Evolutionary conservation across 2,113 vertebrate genomes (phyloP), one percentile per base, ranked within the genome.

Genomic region (Phyllostomus hastatus): DNA sequence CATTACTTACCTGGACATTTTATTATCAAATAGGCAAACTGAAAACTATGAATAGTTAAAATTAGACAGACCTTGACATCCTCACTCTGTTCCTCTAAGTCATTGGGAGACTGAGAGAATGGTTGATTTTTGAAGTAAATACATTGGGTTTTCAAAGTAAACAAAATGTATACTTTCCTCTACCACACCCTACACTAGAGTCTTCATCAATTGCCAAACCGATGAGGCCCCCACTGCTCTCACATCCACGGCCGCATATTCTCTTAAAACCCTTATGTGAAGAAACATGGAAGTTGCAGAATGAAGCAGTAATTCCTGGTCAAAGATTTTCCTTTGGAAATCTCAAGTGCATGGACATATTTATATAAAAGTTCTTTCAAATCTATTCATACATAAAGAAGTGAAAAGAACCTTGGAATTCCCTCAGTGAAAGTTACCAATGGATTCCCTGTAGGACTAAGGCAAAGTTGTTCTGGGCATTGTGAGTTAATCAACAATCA

Each of bases 391-490:
- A 8, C 33, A 20, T 52, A 43, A 31, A 57, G 41, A 33, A 48
- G 19, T 52, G 35, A 50, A 66, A 66, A 79, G n/a, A 54, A 83
- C 19, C 9, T 50, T 82, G 50, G 20, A 64, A 95, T 95, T 93
- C 75, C 69, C 59, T 78, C 43, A 54, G 0, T 95, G 72, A 66
- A 89, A 50, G n/a, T 82, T 87, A 76, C 10, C 41, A 33, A 2
- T 35, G 10, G 31, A 94, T 81, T 90, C 86, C 73, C 85, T 86
- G 17, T 41, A 50, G 85, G 73, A 52, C 52, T 16, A 70, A 72
- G 78, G 52, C 20, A 54, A 66, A 81, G 41, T 41, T 72, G 38
- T 89, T 81, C 93, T 90, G 73, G 80, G 93, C 86, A 61, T 95
- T 86, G n/a, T 59, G 28, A 59, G 57, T 41, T 86, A 75, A 81